Percentiles rank a stretch among this genome's conserved stretches.
These are phyloP conservation scores for Arbacia lixula DNA, from an alignment of 53 echinoderm and acorn worm genomes.

Conservation along the genomic window DNA sequence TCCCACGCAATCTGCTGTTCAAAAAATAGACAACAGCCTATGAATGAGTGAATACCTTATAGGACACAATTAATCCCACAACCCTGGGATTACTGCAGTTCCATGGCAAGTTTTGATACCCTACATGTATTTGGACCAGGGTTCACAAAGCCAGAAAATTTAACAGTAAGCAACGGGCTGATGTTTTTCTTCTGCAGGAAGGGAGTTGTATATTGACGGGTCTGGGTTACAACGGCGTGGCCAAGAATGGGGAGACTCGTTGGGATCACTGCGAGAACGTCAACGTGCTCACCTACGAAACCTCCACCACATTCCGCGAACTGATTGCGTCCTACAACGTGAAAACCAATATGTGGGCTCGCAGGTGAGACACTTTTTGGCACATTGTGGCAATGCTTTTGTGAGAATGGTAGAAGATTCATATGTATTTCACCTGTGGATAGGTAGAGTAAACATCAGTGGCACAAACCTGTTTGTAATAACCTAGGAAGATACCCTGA, in stretches of 20 bases:
- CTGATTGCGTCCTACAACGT: slow-evolving; percentile 66
- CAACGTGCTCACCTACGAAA: slow-evolving; percentile 59
- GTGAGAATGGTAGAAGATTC: neutral
- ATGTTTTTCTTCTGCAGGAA: slow-evolving; percentile 58
- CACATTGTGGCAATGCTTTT: neutral
- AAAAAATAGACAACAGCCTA: too few species aligned
- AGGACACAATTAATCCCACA: too few species aligned
- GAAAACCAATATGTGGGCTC: slow-evolving; percentile 68
- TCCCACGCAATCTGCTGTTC: too few species aligned
- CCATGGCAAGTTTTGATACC: too few species aligned
- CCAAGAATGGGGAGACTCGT: slow-evolving; percentile 64
- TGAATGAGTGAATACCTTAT: too few species aligned
- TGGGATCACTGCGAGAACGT: slow-evolving; percentile 68
- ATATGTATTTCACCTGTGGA: neutral
- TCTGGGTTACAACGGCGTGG: slow-evolving; percentile 65
- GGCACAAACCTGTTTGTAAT: neutral
- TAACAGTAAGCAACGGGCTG: too few species aligned
- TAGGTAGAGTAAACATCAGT: neutral
- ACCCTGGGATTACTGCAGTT: too few species aligned
- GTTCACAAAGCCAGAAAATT: too few species aligned
- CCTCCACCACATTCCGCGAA: slow-evolving; percentile 52
- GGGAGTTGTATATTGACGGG: slow-evolving; percentile 73
- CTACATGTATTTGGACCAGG: too few species aligned
- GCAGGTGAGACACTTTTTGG: slow-evolving; percentile 18
- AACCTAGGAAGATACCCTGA: too few species aligned